These are phyloP conservation scores for Brachyopa scutellaris DNA, from an alignment of 2,888 invertebrate species.

Conservation along the genomic window DNA sequence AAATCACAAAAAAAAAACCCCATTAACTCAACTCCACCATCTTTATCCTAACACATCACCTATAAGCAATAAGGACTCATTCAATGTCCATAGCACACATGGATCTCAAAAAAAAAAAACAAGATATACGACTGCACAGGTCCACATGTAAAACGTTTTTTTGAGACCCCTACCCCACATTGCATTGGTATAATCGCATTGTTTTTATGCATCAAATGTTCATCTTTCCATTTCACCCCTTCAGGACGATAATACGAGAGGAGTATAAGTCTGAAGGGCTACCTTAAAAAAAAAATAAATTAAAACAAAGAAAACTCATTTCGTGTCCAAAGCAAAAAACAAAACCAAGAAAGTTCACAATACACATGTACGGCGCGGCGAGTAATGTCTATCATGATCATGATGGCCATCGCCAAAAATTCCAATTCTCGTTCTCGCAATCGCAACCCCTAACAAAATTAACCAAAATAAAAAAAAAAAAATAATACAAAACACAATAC, in stretches of 20 bases:
- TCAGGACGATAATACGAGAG: slow-evolving; percentile 9
- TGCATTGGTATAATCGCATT: slow-evolving; percentile 64
- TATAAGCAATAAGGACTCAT: slow-evolving; percentile 48
- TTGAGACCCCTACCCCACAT: slow-evolving; percentile 37
- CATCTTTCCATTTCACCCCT: slow-evolving; percentile 40
- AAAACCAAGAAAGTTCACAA: slow-evolving; percentile 51
- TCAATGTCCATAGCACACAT: slow-evolving; percentile 36
- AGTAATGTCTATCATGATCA: slow-evolving; percentile 54
- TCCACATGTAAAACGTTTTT: slow-evolving; percentile 51
- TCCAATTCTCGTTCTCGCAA: slow-evolving; percentile 56
- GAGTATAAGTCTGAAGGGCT: slow-evolving; percentile 10
- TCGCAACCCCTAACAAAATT: slow-evolving; percentile 66
- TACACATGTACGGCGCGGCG: background rate
- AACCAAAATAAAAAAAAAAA: slow-evolving; percentile 31
- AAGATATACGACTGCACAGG: slow-evolving; percentile 20
- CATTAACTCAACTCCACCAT: slow-evolving; percentile 39
- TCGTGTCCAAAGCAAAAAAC: slow-evolving; percentile 25
- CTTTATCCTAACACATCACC: slow-evolving; percentile 51
- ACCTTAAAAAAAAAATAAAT: slow-evolving; percentile 27
- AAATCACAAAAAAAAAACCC: slow-evolving; percentile 29
- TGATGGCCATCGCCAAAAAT: slow-evolving; percentile 56
- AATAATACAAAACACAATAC: slow-evolving; percentile 41
- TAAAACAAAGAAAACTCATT: slow-evolving; percentile 54
- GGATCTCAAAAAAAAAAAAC: slow-evolving; percentile 25
- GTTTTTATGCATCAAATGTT: slow-evolving; percentile 68